phyloP scores from a whole-genome alignment of 1,140 invertebrate species.

The Pectinophora gossypiella region DNA sequence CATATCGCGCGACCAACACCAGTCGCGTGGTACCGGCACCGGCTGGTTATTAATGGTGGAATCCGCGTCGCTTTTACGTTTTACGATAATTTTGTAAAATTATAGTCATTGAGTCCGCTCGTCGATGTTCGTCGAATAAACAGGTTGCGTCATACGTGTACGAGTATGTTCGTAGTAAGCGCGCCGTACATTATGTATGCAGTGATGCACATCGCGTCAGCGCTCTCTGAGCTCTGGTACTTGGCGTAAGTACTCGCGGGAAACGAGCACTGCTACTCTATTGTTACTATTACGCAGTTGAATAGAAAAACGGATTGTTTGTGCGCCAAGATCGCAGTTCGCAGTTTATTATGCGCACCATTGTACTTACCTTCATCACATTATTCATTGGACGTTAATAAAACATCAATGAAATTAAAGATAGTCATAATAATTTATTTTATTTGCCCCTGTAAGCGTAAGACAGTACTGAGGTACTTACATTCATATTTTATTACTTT shows the following conservation, averaged over 20 bases:
- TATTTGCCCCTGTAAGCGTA: no score
- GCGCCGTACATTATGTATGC: constrained; percentile 15
- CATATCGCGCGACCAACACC: constrained; percentile 1
- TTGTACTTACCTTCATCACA: no score
- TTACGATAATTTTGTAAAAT: constrained; percentile 54
- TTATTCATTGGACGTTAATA: no score
- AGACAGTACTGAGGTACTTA: no score
- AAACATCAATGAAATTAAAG: no score
- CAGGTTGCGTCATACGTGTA: constrained; percentile 36
- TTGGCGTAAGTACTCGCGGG: not conserved
- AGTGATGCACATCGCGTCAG: constrained; percentile 34
- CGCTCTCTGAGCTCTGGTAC: no score
- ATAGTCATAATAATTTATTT: no score
- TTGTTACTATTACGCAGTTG: not conserved
- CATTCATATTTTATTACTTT: no score
- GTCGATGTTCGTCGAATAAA: constrained; percentile 33
- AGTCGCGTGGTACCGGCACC: constrained; percentile 17
- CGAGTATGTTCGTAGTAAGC: not conserved
- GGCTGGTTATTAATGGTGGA: constrained; percentile 26
- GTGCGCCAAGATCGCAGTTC: not conserved
- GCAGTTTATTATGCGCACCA: no score
- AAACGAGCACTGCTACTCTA: not conserved
- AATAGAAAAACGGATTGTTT: not conserved
- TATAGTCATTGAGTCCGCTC: constrained; percentile 40
- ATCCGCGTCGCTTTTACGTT: constrained; percentile 32